These are phyloP conservation scores for Drosophila mayaguana DNA, from an alignment of 2,888 invertebrate genomes.

Conservation along the genomic window DNA sequence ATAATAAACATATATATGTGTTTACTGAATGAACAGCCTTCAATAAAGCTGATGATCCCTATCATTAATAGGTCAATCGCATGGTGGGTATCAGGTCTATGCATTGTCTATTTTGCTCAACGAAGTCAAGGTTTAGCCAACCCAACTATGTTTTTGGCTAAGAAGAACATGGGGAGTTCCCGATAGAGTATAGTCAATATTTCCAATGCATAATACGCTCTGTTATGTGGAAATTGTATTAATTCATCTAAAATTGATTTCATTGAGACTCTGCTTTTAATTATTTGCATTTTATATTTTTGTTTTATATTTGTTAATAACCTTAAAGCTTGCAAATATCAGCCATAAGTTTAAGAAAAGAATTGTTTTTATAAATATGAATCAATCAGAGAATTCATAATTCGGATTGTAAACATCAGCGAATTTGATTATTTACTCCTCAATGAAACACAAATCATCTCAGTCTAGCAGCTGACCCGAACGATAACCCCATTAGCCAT, in stretches of 20 bases:
- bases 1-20: constrained; percentile 22
- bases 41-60: constrained; percentile 22
- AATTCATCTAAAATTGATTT: not conserved
- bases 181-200: not conserved
- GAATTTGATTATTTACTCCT: constrained; percentile 10
- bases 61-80: constrained; percentile 15
- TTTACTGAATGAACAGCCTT: constrained; percentile 12
- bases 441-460: constrained; percentile 30
- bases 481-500: constrained; percentile 56
- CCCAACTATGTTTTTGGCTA: not conserved
- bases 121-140: not conserved
- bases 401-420: constrained; percentile 6
- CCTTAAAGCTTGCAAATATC: not conserved
- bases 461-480: constrained; percentile 24
- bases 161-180: not conserved
- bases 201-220: not conserved
- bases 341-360: not conserved
- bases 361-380: not conserved
- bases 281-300: not conserved
- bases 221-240: not conserved
- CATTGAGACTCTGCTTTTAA: not conserved
- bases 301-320: too few relatives aligned
- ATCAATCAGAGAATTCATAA: constrained; percentile 2
- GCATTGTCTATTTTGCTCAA: not conserved
- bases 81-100: constrained; percentile 4